Evolutionary conservation across 2,797 vertebrate species (phyloP).

Genomic region (Cheirogaleus major): DNA sequence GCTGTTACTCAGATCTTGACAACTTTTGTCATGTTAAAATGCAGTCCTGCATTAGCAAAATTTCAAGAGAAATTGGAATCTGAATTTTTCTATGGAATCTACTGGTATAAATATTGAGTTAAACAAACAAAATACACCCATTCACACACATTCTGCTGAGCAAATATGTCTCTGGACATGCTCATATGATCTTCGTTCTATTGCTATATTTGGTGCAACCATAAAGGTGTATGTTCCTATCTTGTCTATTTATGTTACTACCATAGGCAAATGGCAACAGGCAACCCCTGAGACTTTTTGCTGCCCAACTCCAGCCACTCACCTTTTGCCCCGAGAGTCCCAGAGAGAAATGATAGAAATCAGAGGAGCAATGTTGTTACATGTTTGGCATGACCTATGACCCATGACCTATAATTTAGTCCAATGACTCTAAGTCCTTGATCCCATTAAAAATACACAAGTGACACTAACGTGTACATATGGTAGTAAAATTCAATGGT

Average conservation of each 20-base stretch:
- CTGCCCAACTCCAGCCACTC: not conserved
- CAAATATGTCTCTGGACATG: not conserved
- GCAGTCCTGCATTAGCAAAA: not conserved
- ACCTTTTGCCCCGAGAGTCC: not conserved
- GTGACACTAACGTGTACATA: no score
- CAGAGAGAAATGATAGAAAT: not conserved
- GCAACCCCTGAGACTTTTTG: not conserved
- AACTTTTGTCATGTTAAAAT: not conserved
- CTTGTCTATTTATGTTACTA: not conserved
- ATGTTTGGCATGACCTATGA: not conserved
- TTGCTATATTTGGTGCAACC: not conserved
- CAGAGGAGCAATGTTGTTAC: not conserved
- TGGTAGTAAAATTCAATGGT: no score
- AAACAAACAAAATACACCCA: not conserved
- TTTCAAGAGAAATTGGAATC: not conserved
- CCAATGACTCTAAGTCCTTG: not conserved
- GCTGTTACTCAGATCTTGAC: not conserved
- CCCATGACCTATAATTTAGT: not conserved
- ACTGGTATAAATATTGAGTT: not conserved
- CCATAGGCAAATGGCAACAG: not conserved
- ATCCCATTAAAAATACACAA: not conserved
- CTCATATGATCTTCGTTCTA: not conserved
- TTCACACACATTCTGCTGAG: not conserved
- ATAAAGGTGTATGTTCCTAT: not conserved
- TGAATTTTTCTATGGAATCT: not conserved